Evolutionary conservation across 2,888 invertebrate species (phyloP).

Genomic region (Linyphia triangularis): DNA sequence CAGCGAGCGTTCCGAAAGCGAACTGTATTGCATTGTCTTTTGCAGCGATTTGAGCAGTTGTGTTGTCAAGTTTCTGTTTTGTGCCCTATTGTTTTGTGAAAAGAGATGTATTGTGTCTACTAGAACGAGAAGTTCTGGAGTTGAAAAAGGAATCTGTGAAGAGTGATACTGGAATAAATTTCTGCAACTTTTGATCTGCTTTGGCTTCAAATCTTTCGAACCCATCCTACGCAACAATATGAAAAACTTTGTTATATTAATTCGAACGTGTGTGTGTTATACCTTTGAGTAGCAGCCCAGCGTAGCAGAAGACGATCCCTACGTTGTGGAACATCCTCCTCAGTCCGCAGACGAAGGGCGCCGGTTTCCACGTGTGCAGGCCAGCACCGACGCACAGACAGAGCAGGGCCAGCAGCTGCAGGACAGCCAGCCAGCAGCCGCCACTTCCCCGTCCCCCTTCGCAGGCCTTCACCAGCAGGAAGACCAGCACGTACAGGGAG

Average conservation of each 20-base stretch:
- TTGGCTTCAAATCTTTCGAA: too few species aligned
- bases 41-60: too few species aligned
- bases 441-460: conserved; percentile 74
- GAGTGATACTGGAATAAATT: too few species aligned
- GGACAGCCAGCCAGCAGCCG: conserved; percentile 64
- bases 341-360: conserved; percentile 56
- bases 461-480: conserved; percentile 76
- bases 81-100: too few species aligned
- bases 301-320: conserved; percentile 79
- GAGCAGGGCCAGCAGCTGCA: conserved; percentile 73
- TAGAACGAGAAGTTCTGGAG: too few species aligned
- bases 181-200: too few species aligned
- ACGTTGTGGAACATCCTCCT: conserved; percentile 72
- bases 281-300: conserved; percentile 79
- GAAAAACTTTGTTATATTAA: not conserved
- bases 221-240: too few species aligned
- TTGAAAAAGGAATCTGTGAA: too few species aligned
- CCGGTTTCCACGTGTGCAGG: conserved; percentile 70
- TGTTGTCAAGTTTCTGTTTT: too few species aligned
- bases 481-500: conserved; percentile 76
- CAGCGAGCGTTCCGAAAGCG: too few species aligned
- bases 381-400: conserved; percentile 73
- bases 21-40: too few species aligned
- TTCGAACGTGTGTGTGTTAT: not conserved
- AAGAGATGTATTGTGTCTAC: too few species aligned